Evolutionary conservation across 1,140 invertebrate genomes (phyloP).

Genomic region (Sminthurides bifidus): DNA sequence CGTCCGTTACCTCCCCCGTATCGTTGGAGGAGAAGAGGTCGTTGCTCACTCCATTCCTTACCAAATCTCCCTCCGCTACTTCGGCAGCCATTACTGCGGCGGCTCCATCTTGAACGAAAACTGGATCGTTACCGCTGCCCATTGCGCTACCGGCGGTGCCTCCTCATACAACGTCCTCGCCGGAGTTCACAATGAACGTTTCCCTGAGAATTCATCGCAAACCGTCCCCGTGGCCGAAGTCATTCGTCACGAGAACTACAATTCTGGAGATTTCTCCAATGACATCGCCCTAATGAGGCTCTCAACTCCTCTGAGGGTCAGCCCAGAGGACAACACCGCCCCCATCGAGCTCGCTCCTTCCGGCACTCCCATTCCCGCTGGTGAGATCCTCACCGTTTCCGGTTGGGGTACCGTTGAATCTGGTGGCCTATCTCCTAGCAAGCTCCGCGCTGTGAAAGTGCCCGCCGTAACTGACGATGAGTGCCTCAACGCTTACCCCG

Average conservation of each 20-base stretch:
- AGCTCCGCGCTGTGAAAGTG: neutral
- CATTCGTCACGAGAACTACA: conserved; percentile 28
- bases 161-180: conserved; percentile 25
- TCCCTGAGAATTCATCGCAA: conserved; percentile 27
- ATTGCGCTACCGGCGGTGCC: conserved; percentile 34
- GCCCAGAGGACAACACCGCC: neutral
- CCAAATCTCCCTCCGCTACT: neutral
- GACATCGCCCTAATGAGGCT: conserved; percentile 30
- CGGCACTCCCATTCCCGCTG: neutral
- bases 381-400: neutral
- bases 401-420: conserved; percentile 1
- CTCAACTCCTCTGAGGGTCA: neutral
- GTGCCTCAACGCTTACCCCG: neutral
- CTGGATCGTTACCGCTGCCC: conserved; percentile 37
- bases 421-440: neutral
- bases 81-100: conserved; percentile 44
- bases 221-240: conserved; percentile 16
- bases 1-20: neutral
- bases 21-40: conserved; percentile 9
- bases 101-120: conserved; percentile 45
- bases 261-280: conserved; percentile 22
- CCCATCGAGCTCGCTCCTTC: neutral
- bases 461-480: neutral
- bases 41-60: neutral
- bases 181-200: conserved; percentile 24